phyloP scores from a whole-genome alignment of 2,113 vertebrate genomes.

The Rutilus rutilus region DNA sequence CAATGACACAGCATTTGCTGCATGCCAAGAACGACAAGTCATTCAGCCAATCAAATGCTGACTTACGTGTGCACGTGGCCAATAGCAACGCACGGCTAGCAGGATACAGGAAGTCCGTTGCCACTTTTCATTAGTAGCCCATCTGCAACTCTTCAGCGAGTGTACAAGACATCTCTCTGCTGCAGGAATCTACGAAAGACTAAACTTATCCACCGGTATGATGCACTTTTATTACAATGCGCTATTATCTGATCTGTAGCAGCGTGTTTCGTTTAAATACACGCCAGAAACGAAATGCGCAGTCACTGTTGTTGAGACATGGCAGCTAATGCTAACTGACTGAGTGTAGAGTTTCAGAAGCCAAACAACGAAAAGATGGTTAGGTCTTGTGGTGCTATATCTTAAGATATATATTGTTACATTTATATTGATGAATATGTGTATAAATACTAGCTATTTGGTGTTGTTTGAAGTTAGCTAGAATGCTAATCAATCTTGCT shows the following conservation, averaged over 20 bases:
- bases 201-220: neutral
- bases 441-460: too few relatives aligned
- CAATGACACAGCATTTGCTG: neutral
- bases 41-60: neutral
- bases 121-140: neutral
- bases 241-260: neutral
- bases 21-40: neutral
- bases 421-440: neutral
- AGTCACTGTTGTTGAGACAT: neutral
- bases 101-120: neutral
- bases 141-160: neutral
- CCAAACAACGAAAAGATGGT: neutral
- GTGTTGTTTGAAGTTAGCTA: neutral
- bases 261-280: neutral
- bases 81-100: neutral
- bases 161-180: neutral
- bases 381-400: neutral
- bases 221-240: neutral
- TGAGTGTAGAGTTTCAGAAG: neutral
- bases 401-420: neutral
- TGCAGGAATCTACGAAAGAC: neutral
- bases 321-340: slow-evolving; percentile 15
- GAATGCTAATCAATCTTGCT: slow-evolving; percentile 25
- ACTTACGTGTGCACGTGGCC: neutral
- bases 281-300: neutral